These are phyloP conservation scores for Poicephalus gulielmi DNA, from an alignment of 2,113 vertebrate genomes.

Conservation along the genomic window DNA sequence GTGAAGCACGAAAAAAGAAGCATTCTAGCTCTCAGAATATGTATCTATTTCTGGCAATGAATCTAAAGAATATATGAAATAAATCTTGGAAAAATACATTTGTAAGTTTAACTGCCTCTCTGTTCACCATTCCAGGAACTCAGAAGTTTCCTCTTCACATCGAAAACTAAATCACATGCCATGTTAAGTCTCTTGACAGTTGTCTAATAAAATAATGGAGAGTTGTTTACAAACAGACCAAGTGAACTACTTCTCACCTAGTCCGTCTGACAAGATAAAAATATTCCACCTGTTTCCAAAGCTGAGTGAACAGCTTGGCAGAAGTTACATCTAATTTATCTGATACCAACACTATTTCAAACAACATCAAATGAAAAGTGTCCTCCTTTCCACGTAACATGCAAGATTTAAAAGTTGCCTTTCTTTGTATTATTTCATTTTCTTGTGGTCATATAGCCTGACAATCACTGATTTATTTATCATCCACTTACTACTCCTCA, in stretches of 20 bases:
- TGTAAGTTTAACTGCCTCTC: background rate
- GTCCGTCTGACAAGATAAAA: background rate
- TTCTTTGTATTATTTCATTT: slow-evolving; percentile 24
- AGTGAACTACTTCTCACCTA: background rate
- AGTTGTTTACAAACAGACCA: background rate
- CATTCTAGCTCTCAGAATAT: background rate
- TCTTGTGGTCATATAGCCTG: background rate
- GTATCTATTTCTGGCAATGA: background rate
- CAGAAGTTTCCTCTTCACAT: background rate
- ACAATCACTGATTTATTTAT: slow-evolving; percentile 31
- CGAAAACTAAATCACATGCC: background rate
- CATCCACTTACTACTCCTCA: slow-evolving; percentile 1
- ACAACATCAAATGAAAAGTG: background rate
- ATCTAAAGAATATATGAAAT: background rate
- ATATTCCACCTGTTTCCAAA: background rate
- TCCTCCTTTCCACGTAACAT: background rate
- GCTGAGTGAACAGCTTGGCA: background rate
- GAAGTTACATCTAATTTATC: background rate
- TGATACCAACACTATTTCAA: background rate
- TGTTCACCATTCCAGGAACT: background rate
- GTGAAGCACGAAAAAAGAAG: background rate
- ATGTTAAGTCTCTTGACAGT: background rate
- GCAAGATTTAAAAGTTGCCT: background rate
- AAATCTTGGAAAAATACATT: background rate
- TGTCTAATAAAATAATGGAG: background rate